These are phyloP conservation scores for Gopherus evgoodei DNA, from an alignment of 2,113 vertebrate genomes.

Conservation along the genomic window DNA sequence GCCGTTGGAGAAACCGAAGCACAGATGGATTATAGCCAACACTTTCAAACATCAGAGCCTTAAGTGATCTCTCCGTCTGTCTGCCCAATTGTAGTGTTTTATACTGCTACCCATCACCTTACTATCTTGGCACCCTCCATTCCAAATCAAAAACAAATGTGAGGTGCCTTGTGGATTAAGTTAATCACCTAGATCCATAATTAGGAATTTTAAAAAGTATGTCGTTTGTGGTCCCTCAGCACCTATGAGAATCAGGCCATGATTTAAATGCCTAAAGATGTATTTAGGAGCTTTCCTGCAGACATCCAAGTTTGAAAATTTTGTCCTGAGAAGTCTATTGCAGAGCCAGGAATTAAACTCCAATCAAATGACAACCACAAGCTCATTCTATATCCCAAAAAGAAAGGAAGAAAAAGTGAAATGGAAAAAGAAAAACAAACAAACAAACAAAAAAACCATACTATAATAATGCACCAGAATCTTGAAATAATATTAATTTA, in stretches of 20 bases:
- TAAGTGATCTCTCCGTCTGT: background rate
- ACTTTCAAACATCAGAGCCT: conserved; percentile 1
- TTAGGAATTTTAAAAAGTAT: conserved; percentile 31
- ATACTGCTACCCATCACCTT: background rate
- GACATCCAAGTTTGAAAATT: conserved; percentile 19
- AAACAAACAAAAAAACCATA: background rate
- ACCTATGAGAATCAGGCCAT: conserved; percentile 30
- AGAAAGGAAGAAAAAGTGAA: background rate
- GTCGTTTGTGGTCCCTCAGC: background rate
- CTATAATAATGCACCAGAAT: background rate
- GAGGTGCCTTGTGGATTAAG: conserved; percentile 4
- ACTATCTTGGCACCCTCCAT: background rate
- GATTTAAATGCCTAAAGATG: background rate
- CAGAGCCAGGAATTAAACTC: background rate
- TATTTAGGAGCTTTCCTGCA: background rate
- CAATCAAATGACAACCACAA: background rate
- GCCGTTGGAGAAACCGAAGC: background rate
- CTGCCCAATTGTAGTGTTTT: background rate
- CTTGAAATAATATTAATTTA: background rate
- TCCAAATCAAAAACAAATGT: background rate
- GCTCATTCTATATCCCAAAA: background rate
- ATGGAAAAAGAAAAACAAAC: too few relatives aligned
- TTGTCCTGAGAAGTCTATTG: background rate
- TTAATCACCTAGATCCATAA: conserved; percentile 2
- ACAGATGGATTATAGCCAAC: background rate